Base-by-base conservation (phyloP, 2,797 vertebrate genomes). In the Picus viridis region DNA sequence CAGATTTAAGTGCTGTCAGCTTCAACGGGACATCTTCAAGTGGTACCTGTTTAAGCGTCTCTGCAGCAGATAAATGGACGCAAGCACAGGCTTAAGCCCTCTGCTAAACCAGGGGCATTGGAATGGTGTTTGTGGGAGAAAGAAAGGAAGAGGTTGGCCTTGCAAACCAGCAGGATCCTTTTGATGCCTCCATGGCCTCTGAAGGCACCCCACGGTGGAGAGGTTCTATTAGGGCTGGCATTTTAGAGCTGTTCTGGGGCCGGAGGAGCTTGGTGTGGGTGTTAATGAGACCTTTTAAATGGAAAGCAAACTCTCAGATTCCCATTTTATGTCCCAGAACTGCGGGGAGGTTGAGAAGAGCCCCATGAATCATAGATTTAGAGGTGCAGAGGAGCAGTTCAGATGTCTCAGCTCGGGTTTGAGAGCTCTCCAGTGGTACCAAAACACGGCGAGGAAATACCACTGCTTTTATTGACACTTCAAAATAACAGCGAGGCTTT, bases 241-340 rank as follows among this genome's bases (percentile, higher is more conserved):
- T 32, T 41, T 91, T 61, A 70, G 74, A 64, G 90, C 36, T 7
- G 23, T 79, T 79, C 34, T 0, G 43, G 68, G 88, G 71, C 68
- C 9, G 27, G 58, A 77, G 68, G 34, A 76, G 36, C 49, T 88
- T 24, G 12, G 4, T 8, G 61, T 88, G 16, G 51, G 36, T 56
- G 49, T 90, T 95, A 94, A 94, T 67, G 88, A 95, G 83, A 65
- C 47, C 71, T 82, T 86, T 82, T 32, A 91, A 90, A 94, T 62
- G 86, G 72, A 77, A 95, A 63, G 17, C 62, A 63, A 88, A 68
- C 0, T 2, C 81, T 88, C 58, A 32, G 24, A n/a, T 84, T 80
- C 83, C 39, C 72, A 14, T 90, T 83, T 87, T 54, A 63, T 88
- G 83, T 56, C 86, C 23, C n/a, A n/a, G 74, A 81, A 24, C n/a